A percentile compares a stretch with the other conserved stretches of the same genome.
phyloP scores from a whole-genome alignment of 2,113 vertebrate genomes.

The Phasianus colchicus region DNA sequence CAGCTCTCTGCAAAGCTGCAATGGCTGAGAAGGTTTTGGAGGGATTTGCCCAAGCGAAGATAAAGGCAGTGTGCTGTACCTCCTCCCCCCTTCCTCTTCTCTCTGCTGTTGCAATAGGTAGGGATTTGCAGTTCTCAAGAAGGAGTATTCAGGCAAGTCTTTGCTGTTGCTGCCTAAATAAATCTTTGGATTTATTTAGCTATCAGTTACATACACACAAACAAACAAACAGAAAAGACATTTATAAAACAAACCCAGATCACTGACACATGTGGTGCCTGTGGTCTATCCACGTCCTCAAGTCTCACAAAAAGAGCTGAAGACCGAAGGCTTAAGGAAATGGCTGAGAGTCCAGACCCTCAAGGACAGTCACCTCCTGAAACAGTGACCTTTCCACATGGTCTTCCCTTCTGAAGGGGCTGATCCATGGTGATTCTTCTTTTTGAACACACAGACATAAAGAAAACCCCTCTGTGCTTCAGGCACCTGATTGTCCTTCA shows the following conservation, averaged over 20 bases:
- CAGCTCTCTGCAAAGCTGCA: accelerated
- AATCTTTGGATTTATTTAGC: neutral
- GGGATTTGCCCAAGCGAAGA: neutral
- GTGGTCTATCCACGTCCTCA: neutral
- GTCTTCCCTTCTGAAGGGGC: neutral
- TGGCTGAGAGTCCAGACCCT: neutral
- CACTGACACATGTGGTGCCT: neutral
- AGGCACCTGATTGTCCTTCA: neutral
- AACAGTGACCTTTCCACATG: neutral
- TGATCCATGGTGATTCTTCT: neutral
- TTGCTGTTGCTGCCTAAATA: neutral
- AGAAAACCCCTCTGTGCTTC: neutral
- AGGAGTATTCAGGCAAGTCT: neutral
- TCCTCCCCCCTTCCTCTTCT: neutral
- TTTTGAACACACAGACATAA: neutral
- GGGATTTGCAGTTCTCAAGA: neutral
- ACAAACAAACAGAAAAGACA: neutral
- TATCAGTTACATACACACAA: neutral
- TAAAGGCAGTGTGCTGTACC: neutral
- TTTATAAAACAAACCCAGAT: neutral
- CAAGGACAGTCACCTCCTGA: neutral
- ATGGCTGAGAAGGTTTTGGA: neutral
- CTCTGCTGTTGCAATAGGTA: neutral
- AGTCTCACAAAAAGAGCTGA: neutral
- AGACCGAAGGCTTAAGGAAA: neutral